Percentiles rank a stretch among this genome's conserved stretches.
phyloP scores from a whole-genome alignment of 2,888 invertebrate species.

The Dynastes hyllus region DNA sequence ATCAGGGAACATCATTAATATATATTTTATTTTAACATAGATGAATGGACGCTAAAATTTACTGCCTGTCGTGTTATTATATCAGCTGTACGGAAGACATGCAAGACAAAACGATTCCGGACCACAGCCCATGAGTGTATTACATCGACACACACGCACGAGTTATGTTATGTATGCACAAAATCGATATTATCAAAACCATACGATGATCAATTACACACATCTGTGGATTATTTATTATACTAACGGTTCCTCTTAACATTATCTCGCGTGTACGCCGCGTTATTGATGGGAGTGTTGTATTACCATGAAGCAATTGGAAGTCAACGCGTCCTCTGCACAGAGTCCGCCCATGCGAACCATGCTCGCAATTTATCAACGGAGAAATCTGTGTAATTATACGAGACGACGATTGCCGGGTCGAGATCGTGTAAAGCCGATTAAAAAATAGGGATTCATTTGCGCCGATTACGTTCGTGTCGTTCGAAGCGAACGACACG shows the following conservation, averaged over 20 bases:
- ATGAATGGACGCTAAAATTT: constrained; percentile 43
- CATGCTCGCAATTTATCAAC: constrained; percentile 23
- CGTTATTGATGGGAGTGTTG: constrained; percentile 12
- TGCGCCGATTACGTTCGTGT: neutral
- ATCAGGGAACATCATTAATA: too few relatives aligned
- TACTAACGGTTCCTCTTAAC: constrained; percentile 20
- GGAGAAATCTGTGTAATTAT: constrained; percentile 40
- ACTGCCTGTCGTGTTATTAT: constrained; percentile 34
- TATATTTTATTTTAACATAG: neutral
- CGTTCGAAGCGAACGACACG: neutral
- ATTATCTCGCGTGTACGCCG: neutral
- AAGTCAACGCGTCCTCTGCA: constrained; percentile 3
- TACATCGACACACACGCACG: neutral
- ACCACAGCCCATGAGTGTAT: constrained; percentile 5
- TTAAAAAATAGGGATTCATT: constrained; percentile 29
- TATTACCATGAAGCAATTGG: constrained; percentile 26
- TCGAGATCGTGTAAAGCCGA: constrained; percentile 33
- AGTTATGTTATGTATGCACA: neutral
- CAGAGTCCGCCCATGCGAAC: constrained; percentile 27
- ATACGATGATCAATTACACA: constrained; percentile 38
- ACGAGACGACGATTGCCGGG: constrained; percentile 4
- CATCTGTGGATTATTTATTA: constrained; percentile 38
- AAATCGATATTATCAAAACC: constrained; percentile 44
- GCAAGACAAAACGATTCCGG: constrained; percentile 27
- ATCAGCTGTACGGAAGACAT: constrained; percentile 49